Conservation (phyloP, 2,888 invertebrate genomes). For the Sinotaia quadrata region DNA sequence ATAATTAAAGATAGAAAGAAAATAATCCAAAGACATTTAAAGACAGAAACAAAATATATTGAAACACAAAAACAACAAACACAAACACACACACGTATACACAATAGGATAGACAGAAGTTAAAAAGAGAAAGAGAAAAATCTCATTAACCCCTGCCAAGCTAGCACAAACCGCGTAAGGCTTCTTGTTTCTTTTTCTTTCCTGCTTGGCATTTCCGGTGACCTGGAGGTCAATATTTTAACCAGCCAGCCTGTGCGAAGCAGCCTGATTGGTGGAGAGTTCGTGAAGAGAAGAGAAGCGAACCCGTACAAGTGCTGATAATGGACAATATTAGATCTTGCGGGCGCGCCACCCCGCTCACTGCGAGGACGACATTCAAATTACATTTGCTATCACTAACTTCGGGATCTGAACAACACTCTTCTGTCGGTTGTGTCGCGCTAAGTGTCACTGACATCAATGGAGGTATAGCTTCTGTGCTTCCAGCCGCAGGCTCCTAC, state of each 20-base stretch:
- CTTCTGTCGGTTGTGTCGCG: too few species aligned
- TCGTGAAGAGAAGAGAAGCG: constrained; percentile 3
- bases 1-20: background rate
- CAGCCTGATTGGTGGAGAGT: constrained; percentile 25
- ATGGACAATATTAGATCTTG: constrained; percentile 30
- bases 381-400: too few species aligned
- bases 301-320: constrained; percentile 24
- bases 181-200: constrained; percentile 18
- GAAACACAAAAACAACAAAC: too few species aligned
- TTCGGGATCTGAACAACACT: too few species aligned
- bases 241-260: constrained; percentile 14
- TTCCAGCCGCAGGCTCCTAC: too few species aligned
- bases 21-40: background rate
- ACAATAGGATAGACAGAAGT: background rate
- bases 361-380: background rate
- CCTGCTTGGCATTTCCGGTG: constrained; percentile 4
- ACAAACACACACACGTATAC: background rate
- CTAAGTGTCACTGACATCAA: too few species aligned
- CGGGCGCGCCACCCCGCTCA: background rate
- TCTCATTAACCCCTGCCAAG: constrained; percentile 10
- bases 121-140: too few species aligned
- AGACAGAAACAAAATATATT: too few species aligned
- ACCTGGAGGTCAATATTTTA: constrained; percentile 14
- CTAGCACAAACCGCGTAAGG: constrained; percentile 17
- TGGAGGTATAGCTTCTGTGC: too few species aligned